Conservation (phyloP, 2,888 invertebrate species). For the Drosophila parthenogenetica region DNA sequence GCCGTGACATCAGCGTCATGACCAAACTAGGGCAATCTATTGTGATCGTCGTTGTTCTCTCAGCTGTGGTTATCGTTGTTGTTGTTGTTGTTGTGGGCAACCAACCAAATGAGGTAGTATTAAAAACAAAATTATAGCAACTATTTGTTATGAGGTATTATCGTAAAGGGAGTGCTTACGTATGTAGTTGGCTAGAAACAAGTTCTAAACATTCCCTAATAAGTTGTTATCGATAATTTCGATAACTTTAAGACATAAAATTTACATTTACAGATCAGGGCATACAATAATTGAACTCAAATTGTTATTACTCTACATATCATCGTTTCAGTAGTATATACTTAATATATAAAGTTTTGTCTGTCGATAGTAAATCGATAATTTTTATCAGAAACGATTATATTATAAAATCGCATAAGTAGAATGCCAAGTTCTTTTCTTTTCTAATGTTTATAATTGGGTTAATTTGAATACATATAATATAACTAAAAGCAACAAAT, state of each 20-base stretch:
- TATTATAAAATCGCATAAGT: too few relatives aligned
- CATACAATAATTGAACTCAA: too few relatives aligned
- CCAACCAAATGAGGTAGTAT: slow-evolving; percentile 50
- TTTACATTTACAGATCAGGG: neutral
- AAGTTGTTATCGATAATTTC: neutral
- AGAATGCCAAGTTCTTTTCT: too few relatives aligned
- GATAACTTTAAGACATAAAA: neutral
- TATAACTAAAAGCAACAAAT: too few relatives aligned
- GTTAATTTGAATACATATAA: too few relatives aligned
- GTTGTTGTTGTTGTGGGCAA: slow-evolving; percentile 33
- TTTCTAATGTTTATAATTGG: too few relatives aligned
- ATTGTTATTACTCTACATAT: too few relatives aligned
- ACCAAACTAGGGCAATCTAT: slow-evolving; percentile 62
- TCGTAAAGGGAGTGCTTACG: slow-evolving; percentile 5
- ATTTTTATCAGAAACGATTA: too few relatives aligned
- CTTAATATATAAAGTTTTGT: too few relatives aligned
- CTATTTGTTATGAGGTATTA: slow-evolving; percentile 17
- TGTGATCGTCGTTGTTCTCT: slow-evolving; percentile 40
- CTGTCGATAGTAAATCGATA: too few relatives aligned
- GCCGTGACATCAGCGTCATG: slow-evolving; percentile 63
- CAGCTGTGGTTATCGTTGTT: slow-evolving; percentile 5
- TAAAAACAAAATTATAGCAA: slow-evolving; percentile 26
- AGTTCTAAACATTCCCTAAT: neutral
- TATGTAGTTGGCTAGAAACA: neutral
- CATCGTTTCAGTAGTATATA: too few relatives aligned